Evolutionary conservation across 2,113 vertebrate species (phyloP).

Genomic region (Aspidoscelis tigris): DNA sequence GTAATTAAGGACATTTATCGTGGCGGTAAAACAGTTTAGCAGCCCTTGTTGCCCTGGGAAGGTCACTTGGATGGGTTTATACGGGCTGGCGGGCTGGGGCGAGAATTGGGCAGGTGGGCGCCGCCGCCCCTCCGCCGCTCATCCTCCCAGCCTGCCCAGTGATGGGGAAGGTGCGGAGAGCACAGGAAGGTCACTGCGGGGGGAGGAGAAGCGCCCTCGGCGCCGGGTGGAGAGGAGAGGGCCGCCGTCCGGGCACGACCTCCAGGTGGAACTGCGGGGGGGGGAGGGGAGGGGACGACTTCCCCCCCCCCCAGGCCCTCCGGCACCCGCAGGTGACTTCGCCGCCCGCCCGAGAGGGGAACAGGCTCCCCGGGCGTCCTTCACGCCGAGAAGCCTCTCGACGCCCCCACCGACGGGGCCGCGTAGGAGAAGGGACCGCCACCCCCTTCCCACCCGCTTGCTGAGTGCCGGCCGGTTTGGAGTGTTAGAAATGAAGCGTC

Average conservation of each 20-base stretch:
- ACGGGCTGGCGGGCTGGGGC: rapidly evolving
- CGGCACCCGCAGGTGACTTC: too few species aligned
- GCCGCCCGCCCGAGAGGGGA: too few species aligned
- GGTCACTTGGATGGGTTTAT: conserved; percentile 45
- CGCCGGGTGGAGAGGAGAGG: background rate
- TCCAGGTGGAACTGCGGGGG: background rate
- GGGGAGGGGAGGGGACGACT: background rate
- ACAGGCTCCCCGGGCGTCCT: too few species aligned
- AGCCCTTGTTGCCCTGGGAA: conserved; percentile 36
- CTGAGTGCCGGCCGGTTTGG: too few species aligned
- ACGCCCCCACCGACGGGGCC: too few species aligned
- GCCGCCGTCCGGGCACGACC: background rate
- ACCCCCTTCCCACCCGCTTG: too few species aligned
- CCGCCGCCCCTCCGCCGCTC: background rate
- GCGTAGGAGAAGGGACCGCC: too few species aligned
- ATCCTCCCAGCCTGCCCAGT: background rate
- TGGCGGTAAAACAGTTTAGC: conserved; percentile 62
- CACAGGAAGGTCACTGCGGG: background rate
- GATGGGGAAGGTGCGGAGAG: conserved; percentile 7
- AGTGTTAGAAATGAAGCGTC: too few species aligned
- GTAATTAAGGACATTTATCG: conserved; percentile 67
- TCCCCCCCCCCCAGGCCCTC: background rate
- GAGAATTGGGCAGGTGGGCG: background rate
- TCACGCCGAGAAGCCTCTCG: too few species aligned
- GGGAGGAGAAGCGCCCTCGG: background rate